Conservation (phyloP, 2,113 vertebrate genomes). For the Stegastes partitus region DNA sequence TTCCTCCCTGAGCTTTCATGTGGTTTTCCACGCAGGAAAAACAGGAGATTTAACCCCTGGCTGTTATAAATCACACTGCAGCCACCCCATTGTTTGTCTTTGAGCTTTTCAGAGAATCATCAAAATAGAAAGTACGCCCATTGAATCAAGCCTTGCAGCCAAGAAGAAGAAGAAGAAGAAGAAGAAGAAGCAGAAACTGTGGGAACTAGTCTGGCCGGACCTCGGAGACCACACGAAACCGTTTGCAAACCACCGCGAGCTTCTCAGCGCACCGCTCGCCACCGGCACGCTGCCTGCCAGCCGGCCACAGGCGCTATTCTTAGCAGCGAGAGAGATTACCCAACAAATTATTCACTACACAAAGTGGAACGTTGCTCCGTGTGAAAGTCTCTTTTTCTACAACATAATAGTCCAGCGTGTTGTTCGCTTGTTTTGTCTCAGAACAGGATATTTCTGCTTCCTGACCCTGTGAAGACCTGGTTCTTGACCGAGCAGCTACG, state of each 20-base stretch:
- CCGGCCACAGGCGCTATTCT: slow-evolving; percentile 72
- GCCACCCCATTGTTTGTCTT: slow-evolving; percentile 62
- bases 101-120: slow-evolving; percentile 57
- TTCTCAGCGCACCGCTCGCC: slow-evolving; percentile 43
- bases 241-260: slow-evolving; percentile 60
- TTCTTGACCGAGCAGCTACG: too few relatives aligned
- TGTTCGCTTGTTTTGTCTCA: background rate
- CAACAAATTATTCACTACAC: slow-evolving; percentile 65
- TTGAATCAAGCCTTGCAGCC: slow-evolving; percentile 34
- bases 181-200: slow-evolving; percentile 50
- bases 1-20: slow-evolving; percentile 54
- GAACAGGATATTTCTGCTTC: too few relatives aligned
- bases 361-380: background rate
- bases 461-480: too few relatives aligned
- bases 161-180: slow-evolving; percentile 45
- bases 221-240: slow-evolving; percentile 65
- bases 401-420: background rate
- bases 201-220: slow-evolving; percentile 69
- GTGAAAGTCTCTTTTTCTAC: background rate
- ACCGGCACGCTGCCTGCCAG: slow-evolving; percentile 52
- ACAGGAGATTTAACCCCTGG: slow-evolving; percentile 39
- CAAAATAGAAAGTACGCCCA: slow-evolving; percentile 67
- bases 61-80: slow-evolving; percentile 47
- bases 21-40: slow-evolving; percentile 58
- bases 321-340: slow-evolving; percentile 69